These are phyloP conservation scores for Oceanites oceanicus DNA, from an alignment of 2,113 vertebrate genomes.

Conservation along the genomic window DNA sequence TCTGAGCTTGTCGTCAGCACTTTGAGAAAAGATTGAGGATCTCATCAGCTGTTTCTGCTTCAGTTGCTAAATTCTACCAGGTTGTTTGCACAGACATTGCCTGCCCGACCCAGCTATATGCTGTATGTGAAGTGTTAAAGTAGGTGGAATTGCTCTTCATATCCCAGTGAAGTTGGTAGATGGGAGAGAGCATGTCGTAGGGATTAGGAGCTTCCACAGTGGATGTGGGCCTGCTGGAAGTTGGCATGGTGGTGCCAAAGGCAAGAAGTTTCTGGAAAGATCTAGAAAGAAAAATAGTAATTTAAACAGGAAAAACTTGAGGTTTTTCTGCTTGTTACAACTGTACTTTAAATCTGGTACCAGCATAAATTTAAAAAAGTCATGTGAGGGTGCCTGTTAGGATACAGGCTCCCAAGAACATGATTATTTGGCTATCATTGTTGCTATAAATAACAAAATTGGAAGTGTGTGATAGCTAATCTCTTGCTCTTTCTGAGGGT, in stretches of 20 bases:
- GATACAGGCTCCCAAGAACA: background rate
- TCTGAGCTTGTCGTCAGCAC: rapidly evolving
- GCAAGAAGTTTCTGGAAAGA: background rate
- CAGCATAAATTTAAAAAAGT: background rate
- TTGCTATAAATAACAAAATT: background rate
- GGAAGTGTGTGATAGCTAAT: background rate
- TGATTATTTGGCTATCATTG: background rate
- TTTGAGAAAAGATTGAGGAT: background rate
- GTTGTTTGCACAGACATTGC: background rate
- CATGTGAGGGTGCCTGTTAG: rapidly evolving
- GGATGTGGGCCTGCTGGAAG: background rate
- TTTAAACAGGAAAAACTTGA: background rate
- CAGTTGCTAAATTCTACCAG: background rate
- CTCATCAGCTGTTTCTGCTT: background rate
- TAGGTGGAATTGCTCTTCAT: background rate
- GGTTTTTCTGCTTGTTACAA: background rate
- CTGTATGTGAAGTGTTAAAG: background rate
- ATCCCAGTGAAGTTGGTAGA: background rate
- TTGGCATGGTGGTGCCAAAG: background rate
- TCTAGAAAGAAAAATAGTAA: background rate
- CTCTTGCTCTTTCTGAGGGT: background rate
- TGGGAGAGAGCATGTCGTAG: background rate
- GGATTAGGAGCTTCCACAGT: background rate
- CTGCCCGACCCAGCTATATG: background rate
- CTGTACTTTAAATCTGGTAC: background rate